phyloP scores from a whole-genome alignment of 2,888 invertebrate species.

The Cephonodes hylas region DNA sequence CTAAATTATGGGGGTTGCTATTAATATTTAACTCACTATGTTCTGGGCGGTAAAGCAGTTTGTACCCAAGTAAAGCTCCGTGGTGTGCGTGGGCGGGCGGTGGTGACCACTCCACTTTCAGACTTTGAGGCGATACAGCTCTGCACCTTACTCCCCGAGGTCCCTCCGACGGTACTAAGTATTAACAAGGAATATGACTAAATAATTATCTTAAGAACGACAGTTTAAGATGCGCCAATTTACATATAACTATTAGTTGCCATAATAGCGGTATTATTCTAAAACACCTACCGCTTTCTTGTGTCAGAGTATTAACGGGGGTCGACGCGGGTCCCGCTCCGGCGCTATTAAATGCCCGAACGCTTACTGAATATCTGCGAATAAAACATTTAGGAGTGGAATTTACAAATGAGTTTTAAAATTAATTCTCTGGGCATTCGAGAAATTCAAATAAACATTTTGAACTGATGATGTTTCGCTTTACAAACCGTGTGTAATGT shows the following conservation, averaged over 20 bases:
- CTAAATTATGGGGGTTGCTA: constrained; percentile 15
- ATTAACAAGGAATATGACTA: background rate
- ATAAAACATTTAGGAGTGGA: background rate
- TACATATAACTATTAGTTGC: background rate
- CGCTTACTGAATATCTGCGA: constrained; percentile 87
- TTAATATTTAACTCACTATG: constrained; percentile 58
- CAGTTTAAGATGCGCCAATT: background rate
- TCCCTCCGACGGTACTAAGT: constrained; percentile 87
- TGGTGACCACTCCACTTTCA: constrained; percentile 90
- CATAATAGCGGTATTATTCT: background rate
- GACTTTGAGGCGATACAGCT: constrained; percentile 88
- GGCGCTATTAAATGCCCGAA: constrained; percentile 92
- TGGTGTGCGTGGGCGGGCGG: constrained; percentile 87
- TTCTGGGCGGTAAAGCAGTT: constrained; percentile 88
- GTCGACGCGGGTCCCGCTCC: constrained; percentile 91
- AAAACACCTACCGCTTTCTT: constrained; percentile 87
- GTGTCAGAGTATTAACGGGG: constrained; percentile 88
- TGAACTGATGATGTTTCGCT: background rate
- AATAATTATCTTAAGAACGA: background rate
- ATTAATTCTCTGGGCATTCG: background rate
- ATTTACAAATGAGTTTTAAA: background rate
- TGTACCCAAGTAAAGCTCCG: constrained; percentile 90
- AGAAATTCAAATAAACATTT: background rate
- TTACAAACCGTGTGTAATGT: constrained; percentile 86
- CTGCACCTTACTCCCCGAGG: constrained; percentile 88